phyloP scores from a whole-genome alignment of 2,888 invertebrate genomes.

The Eristalinus sepulchralis region DNA sequence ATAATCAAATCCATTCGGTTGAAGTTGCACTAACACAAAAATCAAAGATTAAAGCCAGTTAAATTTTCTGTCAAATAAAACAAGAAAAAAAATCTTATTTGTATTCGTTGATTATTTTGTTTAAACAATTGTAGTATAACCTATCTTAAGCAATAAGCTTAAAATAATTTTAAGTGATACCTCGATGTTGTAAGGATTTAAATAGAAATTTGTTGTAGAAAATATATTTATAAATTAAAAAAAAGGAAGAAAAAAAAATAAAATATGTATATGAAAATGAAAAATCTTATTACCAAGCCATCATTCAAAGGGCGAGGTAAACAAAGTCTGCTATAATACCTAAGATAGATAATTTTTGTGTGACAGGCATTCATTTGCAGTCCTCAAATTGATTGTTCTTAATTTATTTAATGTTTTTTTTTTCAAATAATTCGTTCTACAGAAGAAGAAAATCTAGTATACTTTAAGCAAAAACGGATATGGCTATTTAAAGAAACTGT shows the following conservation, averaged over 20 bases:
- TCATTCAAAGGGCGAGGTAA: slow-evolving; percentile 4
- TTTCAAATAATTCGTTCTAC: background rate
- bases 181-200: slow-evolving; percentile 7
- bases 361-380: background rate
- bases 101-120: slow-evolving; percentile 6
- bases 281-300: slow-evolving; percentile 41
- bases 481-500: slow-evolving; percentile 18
- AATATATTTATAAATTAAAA: slow-evolving; percentile 22
- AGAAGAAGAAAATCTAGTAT: background rate
- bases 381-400: slow-evolving; percentile 49
- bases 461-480: slow-evolving; percentile 12
- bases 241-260: slow-evolving; percentile 21
- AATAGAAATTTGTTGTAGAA: slow-evolving; percentile 10
- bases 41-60: slow-evolving; percentile 56
- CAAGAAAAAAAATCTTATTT: background rate
- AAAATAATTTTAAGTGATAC: slow-evolving; percentile 25
- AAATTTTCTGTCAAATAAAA: background rate
- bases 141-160: background rate
- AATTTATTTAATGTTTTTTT: slow-evolving; percentile 37
- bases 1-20: slow-evolving; percentile 20
- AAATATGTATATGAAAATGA: slow-evolving; percentile 11
- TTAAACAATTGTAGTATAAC: background rate
- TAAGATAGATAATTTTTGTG: slow-evolving; percentile 61
- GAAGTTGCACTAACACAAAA: slow-evolving; percentile 14
- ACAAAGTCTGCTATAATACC: slow-evolving; percentile 63